A percentile compares a stretch with the other conserved stretches of the same genome.
Conservation (phyloP, 2,888 invertebrate species). For the Oxystoma pomonae region DNA sequence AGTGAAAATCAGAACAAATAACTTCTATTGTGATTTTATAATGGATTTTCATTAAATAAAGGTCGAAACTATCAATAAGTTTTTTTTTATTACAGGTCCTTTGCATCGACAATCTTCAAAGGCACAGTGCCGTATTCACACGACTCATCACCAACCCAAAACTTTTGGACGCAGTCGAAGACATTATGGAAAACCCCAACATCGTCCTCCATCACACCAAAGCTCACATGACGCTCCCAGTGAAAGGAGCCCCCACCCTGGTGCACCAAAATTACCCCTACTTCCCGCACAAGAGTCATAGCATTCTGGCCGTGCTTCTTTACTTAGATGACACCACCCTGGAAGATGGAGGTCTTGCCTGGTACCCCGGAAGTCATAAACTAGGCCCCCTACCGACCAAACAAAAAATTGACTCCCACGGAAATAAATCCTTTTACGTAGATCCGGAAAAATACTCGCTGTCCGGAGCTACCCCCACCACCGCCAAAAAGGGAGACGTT, state of each 20-base stretch:
- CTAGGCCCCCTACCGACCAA: neutral
- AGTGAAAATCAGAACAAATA: too few relatives aligned
- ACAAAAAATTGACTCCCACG: neutral
- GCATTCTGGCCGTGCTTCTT: neutral
- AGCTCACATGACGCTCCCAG: slow-evolving; percentile 1
- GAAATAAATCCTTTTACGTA: neutral
- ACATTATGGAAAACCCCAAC: neutral
- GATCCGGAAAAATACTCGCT: neutral
- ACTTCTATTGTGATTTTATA: too few relatives aligned
- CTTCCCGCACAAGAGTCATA: slow-evolving; percentile 1
- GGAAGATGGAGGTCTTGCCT: neutral
- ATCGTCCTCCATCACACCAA: slow-evolving; percentile 2
- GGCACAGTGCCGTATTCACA: slow-evolving; percentile 4
- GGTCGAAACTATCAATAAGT: too few relatives aligned
- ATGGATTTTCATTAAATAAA: too few relatives aligned
- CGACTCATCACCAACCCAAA: neutral
- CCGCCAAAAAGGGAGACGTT: neutral
- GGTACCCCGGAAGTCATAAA: slow-evolving; percentile 5
- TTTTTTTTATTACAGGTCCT: neutral
- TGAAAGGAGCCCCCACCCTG: neutral
- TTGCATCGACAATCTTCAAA: slow-evolving; percentile 1
- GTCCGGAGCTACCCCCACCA: neutral
- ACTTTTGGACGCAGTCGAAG: neutral
- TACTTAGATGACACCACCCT: slow-evolving; percentile 1
- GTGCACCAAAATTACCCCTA: slow-evolving; percentile 5